Evolutionary conservation across 2,113 vertebrate genomes (phyloP).

Genomic region (Leptobrachium leishanense): DNA sequence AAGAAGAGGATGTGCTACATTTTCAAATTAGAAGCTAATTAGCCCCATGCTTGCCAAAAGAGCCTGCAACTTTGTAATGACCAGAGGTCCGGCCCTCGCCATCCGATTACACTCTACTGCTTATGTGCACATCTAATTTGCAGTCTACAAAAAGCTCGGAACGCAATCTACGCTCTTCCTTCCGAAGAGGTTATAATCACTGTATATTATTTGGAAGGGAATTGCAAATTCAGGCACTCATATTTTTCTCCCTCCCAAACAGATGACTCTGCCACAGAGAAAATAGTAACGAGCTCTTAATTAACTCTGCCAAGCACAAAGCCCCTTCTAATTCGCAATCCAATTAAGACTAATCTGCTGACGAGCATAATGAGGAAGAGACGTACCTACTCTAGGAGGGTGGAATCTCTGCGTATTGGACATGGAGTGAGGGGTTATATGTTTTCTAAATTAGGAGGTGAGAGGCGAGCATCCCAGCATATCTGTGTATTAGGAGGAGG

Average conservation of each 20-base stretch:
- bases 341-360: constrained; percentile 50
- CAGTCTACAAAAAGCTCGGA: constrained; percentile 9
- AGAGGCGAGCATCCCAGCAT: background rate
- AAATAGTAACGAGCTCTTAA: constrained; percentile 50
- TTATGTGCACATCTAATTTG: constrained; percentile 33
- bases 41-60: background rate
- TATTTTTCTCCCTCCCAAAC: constrained; percentile 40
- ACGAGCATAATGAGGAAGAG: constrained; percentile 41
- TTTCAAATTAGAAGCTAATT: no score
- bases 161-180: constrained; percentile 1
- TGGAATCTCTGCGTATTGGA: constrained; percentile 12
- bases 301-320: constrained; percentile 50
- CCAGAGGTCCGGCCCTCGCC: background rate
- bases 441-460: background rate
- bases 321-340: constrained; percentile 49
- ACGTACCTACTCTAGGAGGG: constrained; percentile 19
- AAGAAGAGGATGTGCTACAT: no score
- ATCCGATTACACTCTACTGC: constrained; percentile 26
- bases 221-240: constrained; percentile 29
- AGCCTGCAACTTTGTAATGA: background rate
- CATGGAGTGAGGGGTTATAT: background rate
- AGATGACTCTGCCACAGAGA: constrained; percentile 34
- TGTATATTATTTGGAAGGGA: constrained; percentile 35
- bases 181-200: constrained; percentile 33
- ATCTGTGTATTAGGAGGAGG: background rate